phyloP scores from a whole-genome alignment of 2,888 invertebrate species.

The Rhingia campestris region DNA sequence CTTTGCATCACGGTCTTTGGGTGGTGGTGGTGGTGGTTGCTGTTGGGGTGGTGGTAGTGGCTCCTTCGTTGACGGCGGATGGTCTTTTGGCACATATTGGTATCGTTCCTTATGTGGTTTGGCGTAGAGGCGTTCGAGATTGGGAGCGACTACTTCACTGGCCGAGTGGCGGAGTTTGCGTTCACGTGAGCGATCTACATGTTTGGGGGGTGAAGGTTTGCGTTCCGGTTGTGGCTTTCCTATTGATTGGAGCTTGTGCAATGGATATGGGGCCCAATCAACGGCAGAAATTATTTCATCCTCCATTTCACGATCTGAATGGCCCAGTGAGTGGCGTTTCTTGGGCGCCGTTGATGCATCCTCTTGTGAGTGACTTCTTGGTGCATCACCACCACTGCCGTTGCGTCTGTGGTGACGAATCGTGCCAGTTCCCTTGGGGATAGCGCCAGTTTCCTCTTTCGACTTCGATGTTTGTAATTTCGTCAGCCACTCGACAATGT shows the following conservation, averaged over 20 bases:
- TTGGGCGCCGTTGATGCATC: constrained; percentile 79
- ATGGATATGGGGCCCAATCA: constrained; percentile 82
- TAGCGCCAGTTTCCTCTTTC: constrained; percentile 74
- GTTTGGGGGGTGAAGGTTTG: constrained; percentile 65
- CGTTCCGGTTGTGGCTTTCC: constrained; percentile 77
- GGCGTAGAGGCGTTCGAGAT: constrained; percentile 80
- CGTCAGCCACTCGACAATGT: constrained; percentile 82
- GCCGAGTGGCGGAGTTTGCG: constrained; percentile 81
- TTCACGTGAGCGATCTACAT: constrained; percentile 77
- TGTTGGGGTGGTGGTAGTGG: constrained; percentile 59
- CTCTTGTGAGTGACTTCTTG: constrained; percentile 81
- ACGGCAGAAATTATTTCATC: constrained; percentile 77
- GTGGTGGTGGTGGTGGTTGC: constrained; percentile 58
- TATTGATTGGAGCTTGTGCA: constrained; percentile 80
- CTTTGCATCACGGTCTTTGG: constrained; percentile 77
- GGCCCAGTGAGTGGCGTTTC: constrained; percentile 82
- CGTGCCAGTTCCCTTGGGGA: constrained; percentile 70
- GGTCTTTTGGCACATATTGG: constrained; percentile 81
- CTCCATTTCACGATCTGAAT: constrained; percentile 79
- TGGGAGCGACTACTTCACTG: constrained; percentile 81
- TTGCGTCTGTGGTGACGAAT: constrained; percentile 81
- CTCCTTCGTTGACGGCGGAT: constrained; percentile 75
- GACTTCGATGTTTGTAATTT: constrained; percentile 79
- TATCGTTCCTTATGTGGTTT: constrained; percentile 82
- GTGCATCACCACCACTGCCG: constrained; percentile 80